phyloP scores from a whole-genome alignment of 2,797 vertebrate species.

The Semotilus atromaculatus region DNA sequence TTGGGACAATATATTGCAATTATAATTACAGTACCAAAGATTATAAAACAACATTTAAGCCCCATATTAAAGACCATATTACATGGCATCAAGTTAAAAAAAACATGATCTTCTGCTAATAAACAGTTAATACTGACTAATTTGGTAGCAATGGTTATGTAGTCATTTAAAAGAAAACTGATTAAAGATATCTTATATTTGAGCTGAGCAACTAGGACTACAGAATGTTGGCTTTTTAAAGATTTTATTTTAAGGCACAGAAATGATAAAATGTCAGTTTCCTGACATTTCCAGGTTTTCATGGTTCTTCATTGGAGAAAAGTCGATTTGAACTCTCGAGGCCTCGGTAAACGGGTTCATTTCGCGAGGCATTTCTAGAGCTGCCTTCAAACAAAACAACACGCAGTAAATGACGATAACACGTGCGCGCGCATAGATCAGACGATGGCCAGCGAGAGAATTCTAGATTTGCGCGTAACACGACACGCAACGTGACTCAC shows the following conservation, averaged over 20 bases:
- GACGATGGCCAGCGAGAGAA: background rate
- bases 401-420: background rate
- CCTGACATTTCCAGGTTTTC: background rate
- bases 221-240: background rate
- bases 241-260: background rate
- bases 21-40: background rate
- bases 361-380: background rate
- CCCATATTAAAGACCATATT: background rate
- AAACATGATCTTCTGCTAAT: background rate
- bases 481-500: conserved; percentile 15
- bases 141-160: background rate
- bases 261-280: background rate
- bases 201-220: background rate
- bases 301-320: background rate
- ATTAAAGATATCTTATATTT: background rate
- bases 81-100: background rate
- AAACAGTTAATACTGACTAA: background rate
- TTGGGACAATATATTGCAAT: no score
- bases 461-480: conserved; percentile 37
- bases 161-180: background rate
- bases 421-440: background rate
- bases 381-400: background rate
- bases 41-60: background rate
- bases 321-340: background rate
- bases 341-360: background rate